phyloP scores from a whole-genome alignment of 2,888 invertebrate genomes.

The Busseola fusca region DNA sequence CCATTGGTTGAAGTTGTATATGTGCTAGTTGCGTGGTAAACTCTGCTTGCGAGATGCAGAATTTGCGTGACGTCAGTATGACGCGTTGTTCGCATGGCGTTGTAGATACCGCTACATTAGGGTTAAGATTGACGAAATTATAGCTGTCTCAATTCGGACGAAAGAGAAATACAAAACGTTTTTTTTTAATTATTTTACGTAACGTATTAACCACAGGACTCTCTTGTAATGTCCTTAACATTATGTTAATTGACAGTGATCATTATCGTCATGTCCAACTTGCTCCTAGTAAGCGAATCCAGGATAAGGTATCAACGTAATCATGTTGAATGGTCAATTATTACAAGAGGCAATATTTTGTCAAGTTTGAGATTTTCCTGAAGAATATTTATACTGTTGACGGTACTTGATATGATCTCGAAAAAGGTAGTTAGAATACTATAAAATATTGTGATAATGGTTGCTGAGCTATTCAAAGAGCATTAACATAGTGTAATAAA shows the following conservation, averaged over 20 bases:
- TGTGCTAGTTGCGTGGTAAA: too few species aligned
- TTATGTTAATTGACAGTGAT: background rate
- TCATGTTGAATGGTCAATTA: background rate
- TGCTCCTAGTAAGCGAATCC: background rate
- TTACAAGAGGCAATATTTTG: background rate
- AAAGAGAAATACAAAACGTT: background rate
- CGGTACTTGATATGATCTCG: background rate
- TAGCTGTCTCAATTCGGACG: background rate
- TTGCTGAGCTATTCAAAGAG: slow-evolving; percentile 6
- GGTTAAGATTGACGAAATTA: background rate
- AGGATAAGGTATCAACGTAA: background rate
- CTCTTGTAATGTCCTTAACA: too few species aligned
- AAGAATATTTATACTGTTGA: background rate
- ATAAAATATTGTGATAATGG: background rate
- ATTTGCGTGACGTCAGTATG: too few species aligned
- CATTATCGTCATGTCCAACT: background rate
- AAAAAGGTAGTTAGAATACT: background rate
- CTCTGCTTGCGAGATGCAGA: too few species aligned
- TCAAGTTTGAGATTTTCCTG: background rate
- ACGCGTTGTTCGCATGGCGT: too few species aligned
- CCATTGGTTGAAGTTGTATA: too few species aligned
- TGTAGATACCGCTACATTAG: too few species aligned
- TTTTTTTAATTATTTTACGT: too few species aligned
- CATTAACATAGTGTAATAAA: slow-evolving; percentile 21
- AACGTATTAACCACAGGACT: too few species aligned